phyloP scores from a whole-genome alignment of 2,113 vertebrate species.

The Nothocercus nigrocapillus region DNA sequence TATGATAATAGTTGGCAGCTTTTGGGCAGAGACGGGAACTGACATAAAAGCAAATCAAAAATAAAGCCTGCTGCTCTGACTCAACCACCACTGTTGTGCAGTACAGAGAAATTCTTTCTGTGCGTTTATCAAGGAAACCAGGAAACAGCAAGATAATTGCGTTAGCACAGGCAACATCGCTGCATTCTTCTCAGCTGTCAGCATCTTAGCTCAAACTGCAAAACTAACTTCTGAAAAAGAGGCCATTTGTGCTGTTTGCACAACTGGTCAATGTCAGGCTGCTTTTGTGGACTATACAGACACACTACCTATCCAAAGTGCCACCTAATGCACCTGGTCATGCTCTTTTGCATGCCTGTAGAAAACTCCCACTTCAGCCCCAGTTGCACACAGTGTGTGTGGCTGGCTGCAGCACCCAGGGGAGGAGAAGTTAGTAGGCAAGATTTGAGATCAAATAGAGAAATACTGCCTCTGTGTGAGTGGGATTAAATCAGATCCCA shows the following conservation, averaged over 20 bases:
- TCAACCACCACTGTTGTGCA: background rate
- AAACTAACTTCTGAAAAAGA: background rate
- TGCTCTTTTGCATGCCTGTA: background rate
- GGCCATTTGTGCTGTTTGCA: background rate
- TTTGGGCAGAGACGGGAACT: background rate
- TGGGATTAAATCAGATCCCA: background rate
- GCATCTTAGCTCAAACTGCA: background rate
- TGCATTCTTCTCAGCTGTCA: background rate
- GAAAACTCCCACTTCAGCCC: background rate
- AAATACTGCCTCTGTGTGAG: background rate
- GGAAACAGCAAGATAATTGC: background rate
- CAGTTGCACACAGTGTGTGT: background rate
- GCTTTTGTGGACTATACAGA: background rate
- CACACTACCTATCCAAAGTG: fast-evolving
- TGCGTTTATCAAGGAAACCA: slow-evolving; percentile 1
- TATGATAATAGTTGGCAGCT: background rate
- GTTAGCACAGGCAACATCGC: background rate
- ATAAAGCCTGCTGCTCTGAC: background rate
- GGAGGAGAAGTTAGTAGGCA: background rate
- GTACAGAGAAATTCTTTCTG: background rate
- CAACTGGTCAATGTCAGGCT: background rate
- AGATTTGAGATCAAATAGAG: background rate
- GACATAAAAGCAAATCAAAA: slow-evolving; percentile 28
- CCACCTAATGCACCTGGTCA: background rate
- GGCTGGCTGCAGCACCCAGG: background rate